Base-by-base conservation (phyloP, 1,140 invertebrate genomes). In the Condylostylus longicornis region DNA sequence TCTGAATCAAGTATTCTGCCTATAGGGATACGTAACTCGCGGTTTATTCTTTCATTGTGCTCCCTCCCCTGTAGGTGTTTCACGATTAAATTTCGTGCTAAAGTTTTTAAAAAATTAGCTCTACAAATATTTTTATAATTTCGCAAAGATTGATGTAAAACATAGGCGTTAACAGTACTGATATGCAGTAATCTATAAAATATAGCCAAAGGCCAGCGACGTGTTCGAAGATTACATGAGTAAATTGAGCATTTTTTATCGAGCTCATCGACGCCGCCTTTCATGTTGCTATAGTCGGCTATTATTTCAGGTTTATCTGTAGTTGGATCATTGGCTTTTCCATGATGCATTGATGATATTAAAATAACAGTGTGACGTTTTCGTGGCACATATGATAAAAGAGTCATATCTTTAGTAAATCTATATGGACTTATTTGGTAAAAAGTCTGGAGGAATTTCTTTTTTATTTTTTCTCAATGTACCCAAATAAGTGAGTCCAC, bases 381-480 rank as follows among this genome's bases (percentile, higher is more conserved):
- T 12, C 20, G 15, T 3, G 42, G 42, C 12, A 47, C 44, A 31
- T 42, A 47, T 4, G 50, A 52, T 25, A 47, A 21, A 22, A 47
- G 14, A 22, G 48, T 48, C 4, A 28, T 27, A 9, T 50, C 35
- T 43, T 46, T 47, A 8, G 44, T 46, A 37, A 52, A 50, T 15
- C 44, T 44, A 37, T 43, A 42, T 27, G 43, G 31, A 12, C 38
- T 42, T 36, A 38, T 39, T 37, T 35, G n/a, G n/a, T n/a, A n/a
- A n/a, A n/a, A n/a, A n/a, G n/a, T n/a, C n/a, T n/a, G n/a, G n/a
- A 22, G 62, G 60, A 23, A 65, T 53, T 38, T 64, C 44, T 37
- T 41, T 45, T 53, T 65, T 65, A 42, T 66, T 65, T 53, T 61
- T 64, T 41, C 49, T 54, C 28, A 67, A 33, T 12, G 64, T 67